A percentile compares a stretch with the other conserved stretches of the same genome.
These are phyloP conservation scores for Alviniconcha strummeri DNA, from an alignment of 2,888 invertebrate species.

Conservation along the genomic window DNA sequence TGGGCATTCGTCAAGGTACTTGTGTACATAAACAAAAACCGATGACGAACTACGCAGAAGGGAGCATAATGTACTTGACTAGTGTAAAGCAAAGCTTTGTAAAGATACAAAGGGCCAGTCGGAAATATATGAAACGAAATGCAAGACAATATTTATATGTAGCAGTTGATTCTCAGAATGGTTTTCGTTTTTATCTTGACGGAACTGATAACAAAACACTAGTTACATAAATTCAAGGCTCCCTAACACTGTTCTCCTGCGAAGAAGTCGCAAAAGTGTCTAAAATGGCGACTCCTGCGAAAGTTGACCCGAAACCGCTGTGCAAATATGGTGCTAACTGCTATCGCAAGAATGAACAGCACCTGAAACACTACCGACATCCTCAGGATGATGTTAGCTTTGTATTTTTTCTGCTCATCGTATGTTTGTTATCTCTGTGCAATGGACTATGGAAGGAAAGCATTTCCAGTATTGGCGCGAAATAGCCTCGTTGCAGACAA, in stretches of 20 bases:
- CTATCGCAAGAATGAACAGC: slow-evolving; percentile 61
- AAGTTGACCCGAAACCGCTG: slow-evolving; percentile 42
- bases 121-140: too few relatives aligned
- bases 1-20: slow-evolving; percentile 33
- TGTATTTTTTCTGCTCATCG: neutral
- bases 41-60: slow-evolving; percentile 16
- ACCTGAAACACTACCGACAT: slow-evolving; percentile 57
- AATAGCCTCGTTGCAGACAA: too few relatives aligned
- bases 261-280: neutral
- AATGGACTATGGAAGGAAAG: neutral
- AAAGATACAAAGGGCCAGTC: neutral
- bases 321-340: slow-evolving; percentile 65
- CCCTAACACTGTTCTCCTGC: neutral
- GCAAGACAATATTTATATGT: too few relatives aligned
- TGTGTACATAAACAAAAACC: slow-evolving; percentile 28
- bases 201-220: neutral
- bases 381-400: slow-evolving; percentile 46
- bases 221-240: neutral
- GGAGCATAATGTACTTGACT: neutral
- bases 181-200: neutral
- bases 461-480: too few relatives aligned
- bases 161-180: too few relatives aligned
- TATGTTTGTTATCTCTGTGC: neutral
- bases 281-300: slow-evolving; percentile 27
- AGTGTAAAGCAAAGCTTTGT: neutral